Evolutionary conservation across 2,888 invertebrate genomes (phyloP), one percentile per base, ranked within the genome.

Genomic region (Chloroclysta siterata): DNA sequence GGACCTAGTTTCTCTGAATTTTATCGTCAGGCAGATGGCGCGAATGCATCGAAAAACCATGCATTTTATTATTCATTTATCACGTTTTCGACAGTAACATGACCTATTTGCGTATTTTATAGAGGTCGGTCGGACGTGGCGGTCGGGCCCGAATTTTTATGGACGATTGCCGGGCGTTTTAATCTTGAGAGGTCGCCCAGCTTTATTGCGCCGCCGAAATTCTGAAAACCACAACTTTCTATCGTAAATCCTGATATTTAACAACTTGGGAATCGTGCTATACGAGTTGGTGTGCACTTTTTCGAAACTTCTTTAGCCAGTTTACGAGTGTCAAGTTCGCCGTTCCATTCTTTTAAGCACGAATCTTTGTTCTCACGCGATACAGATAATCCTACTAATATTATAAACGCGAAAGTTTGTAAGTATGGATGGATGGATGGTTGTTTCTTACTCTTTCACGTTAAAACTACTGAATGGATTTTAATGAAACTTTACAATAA

Each of bases 181-280:
- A 78, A 80, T 68, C 71, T 69, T 65, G 63, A 64, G 68, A 68
- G 74, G 65, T 67, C 65, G 60, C 52, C 60, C n/a, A 68, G 68
- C 42, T 75, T 74, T 76, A 75, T 74, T 63, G 60, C 69, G 62
- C 41, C 51, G 65, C 70, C 72, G 73, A 80, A 83, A 74, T 83
- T 81, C 80, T 77, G 77, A 69, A 81, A 81, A 82, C 75, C 75
- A 63, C 78, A 71, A 78, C 77, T 79, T 81, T 82, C 76, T 66
- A 77, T 83, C 80, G 80, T 84, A 83, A 85, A 85, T 81, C 74
- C 74, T 71, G 60, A 77, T 83, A 68, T 79, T 77, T 84, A 76
- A 80, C 72, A 77, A 74, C 75, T 57, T 50, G 57, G 41, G 33
- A 53, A 51, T 54, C 22, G 28, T 15, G 44, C 53, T 46, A 22